A percentile compares a stretch with the other conserved stretches of the same genome.
phyloP scores from a whole-genome alignment of 1,140 invertebrate genomes.

The Sycobia sp. region DNA sequence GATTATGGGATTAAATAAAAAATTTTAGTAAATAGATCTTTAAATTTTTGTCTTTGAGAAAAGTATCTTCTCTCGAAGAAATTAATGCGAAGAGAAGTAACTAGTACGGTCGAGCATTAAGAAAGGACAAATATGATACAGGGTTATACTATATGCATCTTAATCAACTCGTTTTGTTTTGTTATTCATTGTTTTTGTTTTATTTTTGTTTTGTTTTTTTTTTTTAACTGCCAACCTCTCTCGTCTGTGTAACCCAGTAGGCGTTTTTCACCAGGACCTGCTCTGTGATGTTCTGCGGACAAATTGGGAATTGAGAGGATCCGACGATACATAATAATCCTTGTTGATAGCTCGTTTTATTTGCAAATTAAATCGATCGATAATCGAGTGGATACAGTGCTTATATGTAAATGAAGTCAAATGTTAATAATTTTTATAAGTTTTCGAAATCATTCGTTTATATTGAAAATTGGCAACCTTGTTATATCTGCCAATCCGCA shows the following conservation, averaged over 20 bases:
- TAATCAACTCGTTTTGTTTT: conserved; percentile 47
- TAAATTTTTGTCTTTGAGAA: no score
- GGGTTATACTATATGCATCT: conserved; percentile 54
- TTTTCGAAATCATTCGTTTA: no score
- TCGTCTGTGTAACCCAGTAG: conserved; percentile 86
- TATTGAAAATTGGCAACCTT: no score
- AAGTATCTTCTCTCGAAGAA: no score
- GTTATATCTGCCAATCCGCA: no score
- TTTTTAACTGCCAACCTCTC: conserved; percentile 75
- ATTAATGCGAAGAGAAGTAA: conserved; percentile 28
- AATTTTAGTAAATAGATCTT: no score
- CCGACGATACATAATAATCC: background rate
- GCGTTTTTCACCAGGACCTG: conserved; percentile 91
- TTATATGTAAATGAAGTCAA: no score
- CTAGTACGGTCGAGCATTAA: conserved; percentile 33
- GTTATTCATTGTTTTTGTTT: no score
- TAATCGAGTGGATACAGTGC: no score
- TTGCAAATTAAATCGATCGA: no score
- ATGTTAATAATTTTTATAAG: no score
- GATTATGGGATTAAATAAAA: no score
- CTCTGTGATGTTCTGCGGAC: conserved; percentile 89
- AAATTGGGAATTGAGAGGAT: conserved; percentile 58
- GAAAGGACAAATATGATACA: conserved; percentile 37
- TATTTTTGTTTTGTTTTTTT: conserved; percentile 43
- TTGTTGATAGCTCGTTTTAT: background rate